A percentile compares a stretch with the other conserved stretches of the same genome.
Evolutionary conservation across 1,140 invertebrate genomes (phyloP).

Genomic region (Caenorhabditis inopinata): DNA sequence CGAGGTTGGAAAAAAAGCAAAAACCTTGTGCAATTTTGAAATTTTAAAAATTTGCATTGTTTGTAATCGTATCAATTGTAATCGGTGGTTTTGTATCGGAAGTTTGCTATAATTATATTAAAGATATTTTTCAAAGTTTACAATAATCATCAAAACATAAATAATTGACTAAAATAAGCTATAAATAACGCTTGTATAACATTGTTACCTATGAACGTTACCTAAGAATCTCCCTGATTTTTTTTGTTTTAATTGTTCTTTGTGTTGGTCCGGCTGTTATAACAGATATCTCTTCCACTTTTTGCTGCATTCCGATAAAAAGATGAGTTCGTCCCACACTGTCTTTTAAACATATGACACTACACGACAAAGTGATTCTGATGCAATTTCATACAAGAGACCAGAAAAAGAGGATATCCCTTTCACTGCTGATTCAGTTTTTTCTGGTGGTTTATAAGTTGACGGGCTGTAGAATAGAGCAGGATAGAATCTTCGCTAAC

Average conservation of each 20-base stretch:
- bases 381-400: neutral
- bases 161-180: no score
- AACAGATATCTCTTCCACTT: no score
- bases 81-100: no score
- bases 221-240: neutral
- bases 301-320: neutral
- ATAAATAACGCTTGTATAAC: no score
- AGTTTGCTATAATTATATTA: no score
- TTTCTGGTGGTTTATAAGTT: conserved; percentile 9
- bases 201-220: neutral
- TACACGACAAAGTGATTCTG: neutral
- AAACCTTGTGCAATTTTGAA: no score
- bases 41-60: no score
- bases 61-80: no score
- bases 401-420: neutral
- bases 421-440: neutral
- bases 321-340: neutral
- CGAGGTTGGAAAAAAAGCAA: no score
- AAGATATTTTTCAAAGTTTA: no score
- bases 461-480: neutral
- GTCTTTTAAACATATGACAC: conserved; percentile 28
- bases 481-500: neutral
- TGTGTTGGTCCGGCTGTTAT: neutral
- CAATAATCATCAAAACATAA: no score
- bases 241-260: no score